Percentiles rank a stretch among this genome's conserved stretches.
Conservation (phyloP, 1,140 invertebrate genomes). For the Drosophila pandora region DNA sequence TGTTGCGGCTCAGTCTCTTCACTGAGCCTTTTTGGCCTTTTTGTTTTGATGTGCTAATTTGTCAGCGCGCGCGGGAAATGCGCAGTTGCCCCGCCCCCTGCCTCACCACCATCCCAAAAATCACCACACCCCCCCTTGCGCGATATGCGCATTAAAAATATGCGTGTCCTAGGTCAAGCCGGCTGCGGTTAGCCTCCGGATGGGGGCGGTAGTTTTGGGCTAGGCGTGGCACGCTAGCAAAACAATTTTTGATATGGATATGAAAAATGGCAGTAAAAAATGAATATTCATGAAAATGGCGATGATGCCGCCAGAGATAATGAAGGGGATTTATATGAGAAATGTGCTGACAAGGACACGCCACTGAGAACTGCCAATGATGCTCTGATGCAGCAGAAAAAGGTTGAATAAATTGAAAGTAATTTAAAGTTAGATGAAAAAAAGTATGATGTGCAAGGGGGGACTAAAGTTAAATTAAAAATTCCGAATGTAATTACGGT, state of each 20-base stretch:
- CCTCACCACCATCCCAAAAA: background rate
- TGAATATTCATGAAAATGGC: conserved; percentile 33
- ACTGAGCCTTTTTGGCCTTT: conserved; percentile 50
- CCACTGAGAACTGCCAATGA: conserved; percentile 17
- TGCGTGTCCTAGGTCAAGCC: conserved; percentile 77
- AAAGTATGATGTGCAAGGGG: background rate
- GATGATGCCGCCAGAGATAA: background rate
- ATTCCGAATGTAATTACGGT: background rate
- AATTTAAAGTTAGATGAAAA: conserved; percentile 42
- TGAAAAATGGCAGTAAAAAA: conserved; percentile 22
- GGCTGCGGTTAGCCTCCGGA: conserved; percentile 13
- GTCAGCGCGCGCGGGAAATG: conserved; percentile 58
- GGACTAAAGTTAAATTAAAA: background rate
- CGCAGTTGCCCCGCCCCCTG: conserved; percentile 26
- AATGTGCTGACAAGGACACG: conserved; percentile 33
- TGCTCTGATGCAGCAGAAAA: conserved; percentile 38
- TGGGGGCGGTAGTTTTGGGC: background rate
- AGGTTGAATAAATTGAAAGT: conserved; percentile 31
- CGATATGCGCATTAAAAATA: conserved; percentile 71
- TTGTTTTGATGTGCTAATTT: conserved; percentile 79
- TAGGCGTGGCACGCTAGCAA: conserved; percentile 14
- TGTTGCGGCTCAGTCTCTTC: conserved; percentile 3
- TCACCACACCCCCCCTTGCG: background rate
- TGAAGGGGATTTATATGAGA: conserved; percentile 29
- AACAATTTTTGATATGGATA: conserved; percentile 19